These are phyloP conservation scores for Orchesella cincta DNA, from an alignment of 1,140 invertebrate genomes.

Conservation along the genomic window DNA sequence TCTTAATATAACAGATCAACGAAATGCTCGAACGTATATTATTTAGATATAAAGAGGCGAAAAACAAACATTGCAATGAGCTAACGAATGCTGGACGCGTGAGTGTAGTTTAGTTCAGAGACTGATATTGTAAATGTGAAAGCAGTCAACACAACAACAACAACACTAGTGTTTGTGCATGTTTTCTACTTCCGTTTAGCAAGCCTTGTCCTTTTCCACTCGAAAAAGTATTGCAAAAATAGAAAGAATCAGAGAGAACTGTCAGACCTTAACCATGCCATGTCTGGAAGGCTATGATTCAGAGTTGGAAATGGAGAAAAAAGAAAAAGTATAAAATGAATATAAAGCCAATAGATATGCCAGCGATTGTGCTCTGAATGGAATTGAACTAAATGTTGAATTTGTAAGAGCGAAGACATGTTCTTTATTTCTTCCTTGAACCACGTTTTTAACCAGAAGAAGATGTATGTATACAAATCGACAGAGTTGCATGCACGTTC, in stretches of 20 bases:
- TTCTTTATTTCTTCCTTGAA: background rate
- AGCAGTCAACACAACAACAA: background rate
- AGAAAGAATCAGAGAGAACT: background rate
- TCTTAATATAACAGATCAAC: background rate
- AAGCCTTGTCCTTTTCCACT: background rate
- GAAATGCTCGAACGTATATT: background rate
- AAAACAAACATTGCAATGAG: background rate
- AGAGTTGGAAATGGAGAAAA: no score
- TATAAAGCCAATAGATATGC: background rate
- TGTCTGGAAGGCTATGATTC: no score
- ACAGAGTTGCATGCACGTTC: slow-evolving; percentile 4
- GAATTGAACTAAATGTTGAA: background rate
- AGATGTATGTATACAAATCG: background rate
- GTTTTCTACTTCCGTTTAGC: slow-evolving; percentile 1
- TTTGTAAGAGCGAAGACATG: slow-evolving; percentile 6
- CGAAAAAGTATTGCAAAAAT: background rate
- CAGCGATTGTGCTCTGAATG: background rate
- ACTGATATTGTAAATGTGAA: no score
- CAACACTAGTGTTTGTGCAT: background rate
- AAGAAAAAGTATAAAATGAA: no score
- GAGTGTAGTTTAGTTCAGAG: no score
- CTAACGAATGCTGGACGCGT: background rate
- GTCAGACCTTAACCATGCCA: no score
- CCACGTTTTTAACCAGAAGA: background rate
- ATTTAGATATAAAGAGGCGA: background rate